Evolutionary conservation across 2,113 vertebrate genomes (phyloP), one percentile per base, ranked within the genome.

Genomic region (Erythrolamprus reginae): DNA sequence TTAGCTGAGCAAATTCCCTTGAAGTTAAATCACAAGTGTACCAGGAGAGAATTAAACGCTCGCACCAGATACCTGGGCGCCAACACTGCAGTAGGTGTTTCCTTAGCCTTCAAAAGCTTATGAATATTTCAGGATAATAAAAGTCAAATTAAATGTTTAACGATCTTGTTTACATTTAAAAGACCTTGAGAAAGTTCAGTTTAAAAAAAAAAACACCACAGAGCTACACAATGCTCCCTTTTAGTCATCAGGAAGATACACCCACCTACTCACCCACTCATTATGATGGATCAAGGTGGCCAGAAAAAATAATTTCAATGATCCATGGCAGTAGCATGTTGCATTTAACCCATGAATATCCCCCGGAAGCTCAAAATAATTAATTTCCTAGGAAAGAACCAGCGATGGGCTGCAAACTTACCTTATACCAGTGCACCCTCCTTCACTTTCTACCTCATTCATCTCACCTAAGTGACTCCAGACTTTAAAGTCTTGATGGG

Each of bases 41-140:
- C 50, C 82, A 55, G 5, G 84, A 93, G 82, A 82, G 33, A 17
- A 92, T 92, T 93, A 92, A 48, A 90, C 4, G 6, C 33, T 5
- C 50, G 24, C 26, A n/a, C 82, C 52, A 0, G 70, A 87, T 86
- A 93, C 45, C 90, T 2, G 77, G 93, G 52, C 88, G 91, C 89
- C 84, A 96, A 93, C 58, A 0, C 89, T 92, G 10, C 19, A 91
- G 92, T 95, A 94, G 96, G 94, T 95, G 92, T 95, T 95, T 94
- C 93, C 96, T 93, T 55, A 45, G 92, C 93, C 93, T 92, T 96
- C 87, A 91, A 92, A 84, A 87, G 88, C 92, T 96, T 93, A 96
- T 96, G 96, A 96, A 97, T 97, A 97, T 97, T 97, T 96, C 96
- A 96, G 96, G 92, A 50, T 94, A 95, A 96, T 97, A 97, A 97